Evolutionary conservation across 2,113 vertebrate species (phyloP).

Genomic region (Pionites leucogaster): DNA sequence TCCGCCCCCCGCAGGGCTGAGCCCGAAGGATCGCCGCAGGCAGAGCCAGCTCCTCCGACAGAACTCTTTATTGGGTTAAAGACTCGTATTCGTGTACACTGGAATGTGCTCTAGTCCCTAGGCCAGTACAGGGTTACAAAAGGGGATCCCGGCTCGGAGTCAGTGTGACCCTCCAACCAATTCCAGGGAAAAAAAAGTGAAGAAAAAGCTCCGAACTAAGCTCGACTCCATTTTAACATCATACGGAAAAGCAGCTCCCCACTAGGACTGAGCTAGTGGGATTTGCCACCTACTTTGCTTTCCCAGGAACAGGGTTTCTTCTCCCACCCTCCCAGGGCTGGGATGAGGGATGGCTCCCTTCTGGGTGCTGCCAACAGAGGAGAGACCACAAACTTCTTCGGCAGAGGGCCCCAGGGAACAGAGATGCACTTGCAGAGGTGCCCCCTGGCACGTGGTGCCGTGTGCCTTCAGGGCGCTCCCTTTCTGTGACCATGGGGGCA

Average conservation of each 20-base stretch:
- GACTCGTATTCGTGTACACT: constrained; percentile 79
- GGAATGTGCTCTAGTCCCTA: constrained; percentile 91
- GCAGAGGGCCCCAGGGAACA: constrained; percentile 35
- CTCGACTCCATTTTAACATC: constrained; percentile 65
- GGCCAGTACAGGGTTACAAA: constrained; percentile 84
- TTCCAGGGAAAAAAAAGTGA: background rate
- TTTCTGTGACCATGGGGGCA: background rate
- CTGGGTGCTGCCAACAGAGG: constrained; percentile 5
- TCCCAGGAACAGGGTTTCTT: background rate
- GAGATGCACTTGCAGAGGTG: background rate
- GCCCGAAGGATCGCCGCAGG: background rate
- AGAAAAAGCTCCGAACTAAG: constrained; percentile 66
- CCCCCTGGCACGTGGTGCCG: background rate
- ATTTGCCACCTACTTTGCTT: constrained; percentile 35
- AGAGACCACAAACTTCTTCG: constrained; percentile 66
- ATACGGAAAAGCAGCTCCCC: constrained; percentile 74
- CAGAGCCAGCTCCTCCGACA: constrained; percentile 62
- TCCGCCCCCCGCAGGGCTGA: background rate
- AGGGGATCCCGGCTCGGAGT: constrained; percentile 35
- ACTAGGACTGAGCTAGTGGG: constrained; percentile 26
- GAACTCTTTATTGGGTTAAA: constrained; percentile 93
- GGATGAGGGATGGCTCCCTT: background rate
- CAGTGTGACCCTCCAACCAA: constrained; percentile 65
- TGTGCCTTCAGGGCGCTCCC: background rate
- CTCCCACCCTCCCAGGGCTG: background rate